Conservation (phyloP, 2,888 invertebrate genomes). For the Acanthopleura granulata region DNA sequence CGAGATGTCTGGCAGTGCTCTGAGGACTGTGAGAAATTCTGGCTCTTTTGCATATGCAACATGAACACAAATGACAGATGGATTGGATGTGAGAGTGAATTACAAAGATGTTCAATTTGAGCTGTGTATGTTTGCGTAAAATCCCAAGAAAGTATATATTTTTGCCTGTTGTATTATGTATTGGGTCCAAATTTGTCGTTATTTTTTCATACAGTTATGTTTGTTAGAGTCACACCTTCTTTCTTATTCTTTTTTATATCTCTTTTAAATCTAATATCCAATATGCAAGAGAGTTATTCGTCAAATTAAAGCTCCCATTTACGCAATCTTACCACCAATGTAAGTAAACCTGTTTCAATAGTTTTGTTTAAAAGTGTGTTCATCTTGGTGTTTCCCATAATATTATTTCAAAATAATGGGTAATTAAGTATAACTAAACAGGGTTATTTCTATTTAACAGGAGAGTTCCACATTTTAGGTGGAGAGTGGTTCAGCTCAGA, state of each 20-base stretch:
- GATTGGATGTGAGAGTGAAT: neutral
- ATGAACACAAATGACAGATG: neutral
- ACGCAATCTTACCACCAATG: neutral
- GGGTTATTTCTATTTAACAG: neutral
- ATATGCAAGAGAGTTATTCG: too few relatives aligned
- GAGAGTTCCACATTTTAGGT: neutral
- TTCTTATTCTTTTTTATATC: too few relatives aligned
- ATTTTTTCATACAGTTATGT: too few relatives aligned
- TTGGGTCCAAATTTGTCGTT: too few relatives aligned
- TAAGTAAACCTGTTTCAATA: neutral
- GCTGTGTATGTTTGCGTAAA: neutral
- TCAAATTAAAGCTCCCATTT: too few relatives aligned
- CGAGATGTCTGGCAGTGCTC: neutral
- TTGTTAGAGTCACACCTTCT: too few relatives aligned
- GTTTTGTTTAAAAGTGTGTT: too few relatives aligned
- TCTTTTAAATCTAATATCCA: too few relatives aligned
- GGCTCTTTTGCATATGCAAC: neutral
- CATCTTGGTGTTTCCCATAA: too few relatives aligned
- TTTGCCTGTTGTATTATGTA: too few relatives aligned
- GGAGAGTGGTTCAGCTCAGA: neutral
- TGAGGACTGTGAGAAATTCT: neutral
- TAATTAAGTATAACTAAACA: too few relatives aligned
- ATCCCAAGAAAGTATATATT: neutral
- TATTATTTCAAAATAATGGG: too few relatives aligned
- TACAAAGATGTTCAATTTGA: neutral